phyloP scores from a whole-genome alignment of 2,797 vertebrate genomes.

The Phataginus tricuspis region DNA sequence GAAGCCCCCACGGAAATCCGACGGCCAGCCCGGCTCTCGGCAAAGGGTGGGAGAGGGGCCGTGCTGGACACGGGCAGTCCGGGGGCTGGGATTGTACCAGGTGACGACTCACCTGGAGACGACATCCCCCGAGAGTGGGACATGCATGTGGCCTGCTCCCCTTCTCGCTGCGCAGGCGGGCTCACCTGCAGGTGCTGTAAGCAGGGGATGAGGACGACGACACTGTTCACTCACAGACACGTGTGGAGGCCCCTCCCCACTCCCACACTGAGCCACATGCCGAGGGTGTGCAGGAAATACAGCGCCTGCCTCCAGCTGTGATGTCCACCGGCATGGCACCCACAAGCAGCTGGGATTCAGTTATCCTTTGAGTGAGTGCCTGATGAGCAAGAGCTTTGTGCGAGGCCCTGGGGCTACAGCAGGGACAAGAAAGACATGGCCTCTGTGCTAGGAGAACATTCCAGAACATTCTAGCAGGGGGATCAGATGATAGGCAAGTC shows the following conservation, averaged over 20 bases:
- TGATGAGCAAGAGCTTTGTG: neutral
- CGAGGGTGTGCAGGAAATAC: neutral
- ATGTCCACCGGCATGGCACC: neutral
- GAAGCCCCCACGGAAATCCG: neutral
- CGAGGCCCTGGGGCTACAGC: neutral
- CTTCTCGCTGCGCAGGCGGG: neutral
- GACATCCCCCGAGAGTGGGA: neutral
- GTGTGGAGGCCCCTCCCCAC: neutral
- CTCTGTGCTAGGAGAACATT: neutral
- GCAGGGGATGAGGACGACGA: neutral
- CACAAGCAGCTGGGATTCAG: neutral
- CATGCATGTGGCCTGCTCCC: neutral
- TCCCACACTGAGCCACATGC: neutral
- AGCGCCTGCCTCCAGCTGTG: neutral
- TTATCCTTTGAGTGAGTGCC: neutral
- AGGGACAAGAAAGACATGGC: neutral
- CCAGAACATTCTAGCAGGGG: neutral
- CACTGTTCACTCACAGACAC: neutral
- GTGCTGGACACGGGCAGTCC: neutral
- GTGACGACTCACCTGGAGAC: neutral
- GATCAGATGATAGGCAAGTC: neutral
- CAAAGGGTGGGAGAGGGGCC: neutral
- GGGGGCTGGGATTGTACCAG: neutral
- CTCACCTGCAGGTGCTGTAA: neutral
- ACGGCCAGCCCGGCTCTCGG: neutral